Evolutionary conservation across 2,888 invertebrate species (phyloP).

Genomic region (Callosobruchus maculatus): DNA sequence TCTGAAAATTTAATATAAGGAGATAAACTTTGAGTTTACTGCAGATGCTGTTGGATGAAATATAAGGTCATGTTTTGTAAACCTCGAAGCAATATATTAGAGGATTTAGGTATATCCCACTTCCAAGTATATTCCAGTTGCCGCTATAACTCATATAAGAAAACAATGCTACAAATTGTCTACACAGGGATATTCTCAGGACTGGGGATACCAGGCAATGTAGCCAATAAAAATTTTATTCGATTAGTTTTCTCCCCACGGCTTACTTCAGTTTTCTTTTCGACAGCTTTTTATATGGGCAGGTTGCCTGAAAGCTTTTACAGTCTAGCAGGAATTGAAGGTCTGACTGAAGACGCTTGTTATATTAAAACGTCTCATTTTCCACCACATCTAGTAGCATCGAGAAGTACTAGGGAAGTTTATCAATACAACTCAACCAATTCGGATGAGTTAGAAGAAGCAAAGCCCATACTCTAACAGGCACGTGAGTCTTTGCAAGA

Average conservation of each 20-base stretch:
- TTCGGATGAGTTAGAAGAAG: too few relatives aligned
- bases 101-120: constrained; percentile 11
- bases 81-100: constrained; percentile 9
- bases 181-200: constrained; percentile 6
- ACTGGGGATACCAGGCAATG: neutral
- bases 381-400: too few relatives aligned
- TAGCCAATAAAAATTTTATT: neutral
- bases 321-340: neutral
- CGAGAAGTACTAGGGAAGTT: too few relatives aligned
- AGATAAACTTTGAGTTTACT: neutral
- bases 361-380: too few relatives aligned
- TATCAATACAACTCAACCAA: too few relatives aligned
- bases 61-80: neutral
- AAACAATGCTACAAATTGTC: constrained; percentile 13
- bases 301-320: neutral
- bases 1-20: neutral
- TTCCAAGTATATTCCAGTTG: constrained; percentile 10
- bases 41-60: neutral
- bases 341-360: too few relatives aligned
- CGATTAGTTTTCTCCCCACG: neutral
- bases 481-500: too few relatives aligned
- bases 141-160: constrained; percentile 10
- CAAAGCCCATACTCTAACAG: too few relatives aligned
- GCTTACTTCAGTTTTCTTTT: neutral
- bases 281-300: neutral